Conservation (phyloP, 2,113 vertebrate genomes). For the Lophotis ruficrista region DNA sequence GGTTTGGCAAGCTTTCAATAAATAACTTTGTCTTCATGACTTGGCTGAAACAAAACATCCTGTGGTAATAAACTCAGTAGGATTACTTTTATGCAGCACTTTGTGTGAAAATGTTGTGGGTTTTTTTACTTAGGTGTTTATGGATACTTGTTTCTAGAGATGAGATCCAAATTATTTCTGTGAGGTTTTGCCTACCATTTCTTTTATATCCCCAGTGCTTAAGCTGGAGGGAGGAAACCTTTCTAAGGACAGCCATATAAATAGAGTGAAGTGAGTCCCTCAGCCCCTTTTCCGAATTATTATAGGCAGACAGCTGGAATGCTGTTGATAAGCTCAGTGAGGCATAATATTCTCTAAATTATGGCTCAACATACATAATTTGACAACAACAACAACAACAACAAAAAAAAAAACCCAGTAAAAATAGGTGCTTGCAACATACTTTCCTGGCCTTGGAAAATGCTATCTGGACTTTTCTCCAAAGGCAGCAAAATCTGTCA, state of each 20-base stretch:
- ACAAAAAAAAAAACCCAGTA: too few species aligned
- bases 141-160: neutral
- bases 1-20: slow-evolving; percentile 27
- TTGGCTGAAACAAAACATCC: slow-evolving; percentile 35
- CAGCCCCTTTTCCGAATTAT: neutral
- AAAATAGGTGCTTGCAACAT: neutral
- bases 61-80: neutral
- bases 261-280: neutral
- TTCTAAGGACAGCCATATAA: neutral
- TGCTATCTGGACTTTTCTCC: neutral
- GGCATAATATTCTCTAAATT: neutral
- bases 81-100: neutral
- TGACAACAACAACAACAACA: too few species aligned
- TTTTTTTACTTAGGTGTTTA: neutral
- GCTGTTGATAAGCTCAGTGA: neutral
- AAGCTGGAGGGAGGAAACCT: neutral
- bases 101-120: neutral
- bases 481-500: neutral
- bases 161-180: neutral
- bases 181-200: neutral
- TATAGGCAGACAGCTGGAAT: neutral
- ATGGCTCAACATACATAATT: too few species aligned
- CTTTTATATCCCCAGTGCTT: neutral
- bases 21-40: slow-evolving; percentile 47
- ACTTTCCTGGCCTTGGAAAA: neutral